These are phyloP conservation scores for Ridgeia piscesae DNA, from an alignment of 1,140 invertebrate genomes.

Conservation along the genomic window DNA sequence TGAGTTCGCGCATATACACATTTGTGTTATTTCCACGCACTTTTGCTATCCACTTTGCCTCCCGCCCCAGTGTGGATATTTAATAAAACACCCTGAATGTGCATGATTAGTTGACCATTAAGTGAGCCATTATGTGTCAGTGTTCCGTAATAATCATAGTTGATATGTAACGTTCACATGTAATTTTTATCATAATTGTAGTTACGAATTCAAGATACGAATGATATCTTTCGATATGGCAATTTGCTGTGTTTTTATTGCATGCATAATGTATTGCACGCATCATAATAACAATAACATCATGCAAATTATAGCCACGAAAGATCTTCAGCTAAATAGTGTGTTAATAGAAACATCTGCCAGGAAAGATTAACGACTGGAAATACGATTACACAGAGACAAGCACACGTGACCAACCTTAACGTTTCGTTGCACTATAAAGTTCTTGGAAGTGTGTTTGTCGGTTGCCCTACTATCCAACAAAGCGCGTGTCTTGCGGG, in stretches of 20 bases:
- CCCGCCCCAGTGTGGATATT: too few species aligned
- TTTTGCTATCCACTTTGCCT: too few species aligned
- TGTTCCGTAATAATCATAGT: background rate
- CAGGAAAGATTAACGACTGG: background rate
- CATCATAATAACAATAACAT: background rate
- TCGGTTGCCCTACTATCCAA: too few species aligned
- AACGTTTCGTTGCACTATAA: background rate
- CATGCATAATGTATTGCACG: background rate
- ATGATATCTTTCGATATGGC: background rate
- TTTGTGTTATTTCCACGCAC: too few species aligned
- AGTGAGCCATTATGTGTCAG: too few species aligned
- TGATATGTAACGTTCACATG: background rate
- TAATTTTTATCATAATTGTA: background rate
- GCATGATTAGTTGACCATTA: background rate
- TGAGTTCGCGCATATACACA: too few species aligned
- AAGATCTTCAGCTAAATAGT: background rate
- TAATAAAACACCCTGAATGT: background rate
- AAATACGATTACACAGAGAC: background rate
- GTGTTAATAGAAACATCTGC: background rate
- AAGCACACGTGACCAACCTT: background rate
- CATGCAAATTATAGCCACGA: background rate
- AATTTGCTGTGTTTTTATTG: background rate
- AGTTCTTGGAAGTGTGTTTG: background rate
- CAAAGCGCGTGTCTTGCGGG: background rate
- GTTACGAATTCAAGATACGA: background rate